Conservation (phyloP, 2,113 vertebrate species). For the Glaucomys volans region DNA sequence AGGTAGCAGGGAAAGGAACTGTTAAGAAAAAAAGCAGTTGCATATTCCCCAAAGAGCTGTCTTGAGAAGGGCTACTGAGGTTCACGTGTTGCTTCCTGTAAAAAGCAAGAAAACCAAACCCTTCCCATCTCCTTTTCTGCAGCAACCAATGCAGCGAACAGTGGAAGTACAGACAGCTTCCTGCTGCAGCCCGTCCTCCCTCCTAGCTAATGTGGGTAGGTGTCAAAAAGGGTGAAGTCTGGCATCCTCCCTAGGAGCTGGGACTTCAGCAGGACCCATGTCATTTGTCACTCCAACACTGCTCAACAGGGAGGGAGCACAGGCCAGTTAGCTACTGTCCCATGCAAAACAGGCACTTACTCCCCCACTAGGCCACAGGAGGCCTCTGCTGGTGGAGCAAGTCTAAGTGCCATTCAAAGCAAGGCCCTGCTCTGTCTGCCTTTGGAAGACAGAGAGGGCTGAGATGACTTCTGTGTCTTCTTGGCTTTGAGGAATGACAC, state of each 20-base stretch:
- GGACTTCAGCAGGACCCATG: background rate
- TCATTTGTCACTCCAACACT: background rate
- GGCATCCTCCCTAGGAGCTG: background rate
- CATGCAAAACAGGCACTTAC: rapidly evolving
- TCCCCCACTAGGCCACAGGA: rapidly evolving
- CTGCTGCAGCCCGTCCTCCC: background rate
- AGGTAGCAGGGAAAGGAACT: background rate
- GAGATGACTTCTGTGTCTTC: background rate
- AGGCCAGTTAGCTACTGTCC: background rate
- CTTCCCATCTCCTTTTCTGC: background rate
- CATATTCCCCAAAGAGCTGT: background rate
- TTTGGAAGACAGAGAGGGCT: background rate
- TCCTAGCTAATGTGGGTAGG: background rate
- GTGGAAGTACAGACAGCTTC: rapidly evolving
- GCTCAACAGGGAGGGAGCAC: background rate
- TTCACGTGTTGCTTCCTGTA: background rate
- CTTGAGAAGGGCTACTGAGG: background rate
- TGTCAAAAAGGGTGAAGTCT: background rate
- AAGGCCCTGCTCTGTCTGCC: background rate
- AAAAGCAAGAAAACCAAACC: background rate
- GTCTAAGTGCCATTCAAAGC: background rate
- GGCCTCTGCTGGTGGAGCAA: background rate
- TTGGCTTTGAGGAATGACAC: background rate
- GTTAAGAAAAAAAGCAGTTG: slow-evolving; percentile 32
- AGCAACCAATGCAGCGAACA: background rate